A percentile compares a stretch with the other conserved stretches of the same genome.
Evolutionary conservation across 2,113 vertebrate species (phyloP).

Genomic region (Ameiurus melas): DNA sequence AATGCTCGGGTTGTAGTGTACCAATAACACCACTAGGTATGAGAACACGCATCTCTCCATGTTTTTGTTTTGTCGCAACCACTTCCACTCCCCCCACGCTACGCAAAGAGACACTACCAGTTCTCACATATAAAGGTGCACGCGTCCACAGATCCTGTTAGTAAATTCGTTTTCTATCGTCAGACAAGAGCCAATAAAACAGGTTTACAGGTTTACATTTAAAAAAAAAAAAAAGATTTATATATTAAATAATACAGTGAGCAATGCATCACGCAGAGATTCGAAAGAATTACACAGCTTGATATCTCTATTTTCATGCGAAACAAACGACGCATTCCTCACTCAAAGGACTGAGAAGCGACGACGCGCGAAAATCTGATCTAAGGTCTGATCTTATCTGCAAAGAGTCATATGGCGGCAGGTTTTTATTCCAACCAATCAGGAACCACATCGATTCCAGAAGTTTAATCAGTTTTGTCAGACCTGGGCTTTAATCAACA

Average conservation of each 20-base stretch:
- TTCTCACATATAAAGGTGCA: not conserved
- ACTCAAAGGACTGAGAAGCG: not conserved
- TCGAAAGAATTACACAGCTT: not conserved
- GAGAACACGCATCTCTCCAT: too few relatives aligned
- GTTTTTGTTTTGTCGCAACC: too few relatives aligned
- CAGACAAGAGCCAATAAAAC: not conserved
- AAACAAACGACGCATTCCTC: not conserved
- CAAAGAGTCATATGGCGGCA: not conserved
- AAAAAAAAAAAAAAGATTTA: not conserved
- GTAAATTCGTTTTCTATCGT: not conserved
- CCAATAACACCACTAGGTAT: too few relatives aligned
- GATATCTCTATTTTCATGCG: not conserved
- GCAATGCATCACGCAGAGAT: not conserved
- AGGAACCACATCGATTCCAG: not conserved
- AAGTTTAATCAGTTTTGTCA: not conserved
- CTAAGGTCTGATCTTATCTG: not conserved
- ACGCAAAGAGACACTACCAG: too few relatives aligned
- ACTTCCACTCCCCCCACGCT: too few relatives aligned
- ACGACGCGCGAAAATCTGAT: not conserved
- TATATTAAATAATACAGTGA: not conserved
- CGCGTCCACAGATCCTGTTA: not conserved
- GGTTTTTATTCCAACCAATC: not conserved
- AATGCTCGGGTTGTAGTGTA: too few relatives aligned
- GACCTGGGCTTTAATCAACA: not conserved
- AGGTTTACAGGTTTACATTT: not conserved